A percentile compares a stretch with the other conserved stretches of the same genome.
Evolutionary conservation across 2,888 invertebrate genomes (phyloP).

Genomic region (Pollenia angustigena): DNA sequence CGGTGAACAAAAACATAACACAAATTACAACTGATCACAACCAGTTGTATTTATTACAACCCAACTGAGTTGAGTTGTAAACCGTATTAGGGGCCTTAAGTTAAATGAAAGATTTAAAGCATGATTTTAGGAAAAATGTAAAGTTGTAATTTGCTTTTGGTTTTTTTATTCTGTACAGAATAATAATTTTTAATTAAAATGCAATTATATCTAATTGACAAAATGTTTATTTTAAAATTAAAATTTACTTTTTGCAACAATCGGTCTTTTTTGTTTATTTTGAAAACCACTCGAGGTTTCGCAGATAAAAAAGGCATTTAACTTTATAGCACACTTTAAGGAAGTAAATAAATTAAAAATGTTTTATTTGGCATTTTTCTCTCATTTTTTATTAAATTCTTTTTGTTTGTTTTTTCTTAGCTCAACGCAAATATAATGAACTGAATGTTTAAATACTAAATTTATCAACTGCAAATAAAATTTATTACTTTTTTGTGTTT

Average conservation of each 20-base stretch:
- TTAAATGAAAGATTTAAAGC: neutral
- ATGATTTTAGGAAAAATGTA: neutral
- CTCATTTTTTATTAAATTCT: constrained; percentile 1
- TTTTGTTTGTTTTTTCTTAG: neutral
- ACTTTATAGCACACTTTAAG: constrained; percentile 55
- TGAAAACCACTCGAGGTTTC: neutral
- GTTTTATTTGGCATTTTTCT: constrained; percentile 23
- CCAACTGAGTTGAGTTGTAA: too few species aligned
- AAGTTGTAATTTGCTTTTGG: neutral
- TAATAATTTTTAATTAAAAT: constrained; percentile 31
- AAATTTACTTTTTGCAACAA: constrained; percentile 16
- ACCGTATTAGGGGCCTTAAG: too few species aligned
- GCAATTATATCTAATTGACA: constrained; percentile 36
- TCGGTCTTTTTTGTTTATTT: constrained; percentile 15
- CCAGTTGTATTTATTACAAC: too few species aligned
- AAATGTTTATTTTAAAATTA: constrained; percentile 46
- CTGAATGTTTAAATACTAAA: constrained; percentile 47
- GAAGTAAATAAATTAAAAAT: constrained; percentile 51
- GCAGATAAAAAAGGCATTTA: neutral
- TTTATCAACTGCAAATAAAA: constrained; percentile 46
- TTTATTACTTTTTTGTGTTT: constrained; percentile 27
- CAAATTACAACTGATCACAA: too few species aligned
- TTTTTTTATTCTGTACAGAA: neutral
- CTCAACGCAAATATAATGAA: constrained; percentile 30
- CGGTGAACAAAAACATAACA: too few species aligned